These are phyloP conservation scores for Hydrolagus colliei DNA, from an alignment of 2,797 vertebrate species.

Conservation along the genomic window DNA sequence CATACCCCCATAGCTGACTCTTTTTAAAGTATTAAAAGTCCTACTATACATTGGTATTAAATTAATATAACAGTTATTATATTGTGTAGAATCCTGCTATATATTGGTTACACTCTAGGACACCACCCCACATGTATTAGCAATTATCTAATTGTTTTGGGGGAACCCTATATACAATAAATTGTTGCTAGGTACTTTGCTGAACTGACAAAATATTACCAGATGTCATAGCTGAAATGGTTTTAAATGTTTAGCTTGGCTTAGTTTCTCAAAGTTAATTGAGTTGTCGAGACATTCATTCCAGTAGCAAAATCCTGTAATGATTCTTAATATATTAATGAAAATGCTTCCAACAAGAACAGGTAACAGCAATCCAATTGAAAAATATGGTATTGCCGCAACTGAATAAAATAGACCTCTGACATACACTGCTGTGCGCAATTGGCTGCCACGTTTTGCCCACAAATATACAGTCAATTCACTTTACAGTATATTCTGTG, in stretches of 20 bases:
- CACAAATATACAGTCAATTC: no score
- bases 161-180: no score
- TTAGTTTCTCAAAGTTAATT: constrained; percentile 3
- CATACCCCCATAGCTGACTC: no score
- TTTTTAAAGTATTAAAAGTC: no score
- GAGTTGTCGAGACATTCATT: background rate
- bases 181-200: no score
- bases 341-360: background rate
- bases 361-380: constrained; percentile 15
- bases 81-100: no score
- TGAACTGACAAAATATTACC: background rate
- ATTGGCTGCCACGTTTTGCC: no score
- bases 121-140: background rate
- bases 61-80: no score
- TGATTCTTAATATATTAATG: constrained; percentile 11
- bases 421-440: background rate
- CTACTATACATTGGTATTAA: no score
- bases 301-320: constrained; percentile 10
- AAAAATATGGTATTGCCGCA: constrained; percentile 13
- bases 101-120: no score
- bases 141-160: background rate
- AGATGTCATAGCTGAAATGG: background rate
- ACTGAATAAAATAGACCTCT: constrained; percentile 23
- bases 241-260: constrained; percentile 15
- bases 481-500: no score